phyloP scores from a whole-genome alignment of 1,140 invertebrate species.

The Archegozetes longisetosus region DNA sequence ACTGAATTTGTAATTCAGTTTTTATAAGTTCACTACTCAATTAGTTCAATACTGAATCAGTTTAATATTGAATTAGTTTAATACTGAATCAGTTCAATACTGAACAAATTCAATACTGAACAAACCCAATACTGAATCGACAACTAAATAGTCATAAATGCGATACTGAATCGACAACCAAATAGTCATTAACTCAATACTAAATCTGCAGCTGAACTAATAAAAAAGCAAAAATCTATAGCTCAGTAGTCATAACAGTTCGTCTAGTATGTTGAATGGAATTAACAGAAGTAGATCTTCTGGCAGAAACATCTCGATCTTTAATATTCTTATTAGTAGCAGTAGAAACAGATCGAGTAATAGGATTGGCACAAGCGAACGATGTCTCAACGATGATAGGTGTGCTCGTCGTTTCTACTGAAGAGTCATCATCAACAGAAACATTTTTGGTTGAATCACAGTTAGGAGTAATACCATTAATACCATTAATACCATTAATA shows the following conservation, averaged over 20 bases:
- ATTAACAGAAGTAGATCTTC: conserved; percentile 7
- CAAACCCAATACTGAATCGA: too few species aligned
- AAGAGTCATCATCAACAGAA: background rate
- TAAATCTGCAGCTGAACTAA: too few species aligned
- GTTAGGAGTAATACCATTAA: background rate
- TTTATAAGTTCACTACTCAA: too few species aligned
- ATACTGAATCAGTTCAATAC: too few species aligned
- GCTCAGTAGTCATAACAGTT: conserved; percentile 21
- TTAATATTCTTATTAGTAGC: conserved; percentile 13
- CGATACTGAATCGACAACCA: too few species aligned
- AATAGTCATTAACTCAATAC: too few species aligned
- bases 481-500: background rate
- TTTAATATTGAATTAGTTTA: too few species aligned
- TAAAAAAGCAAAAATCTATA: conserved; percentile 7
- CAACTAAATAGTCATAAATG: too few species aligned
- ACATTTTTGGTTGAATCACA: background rate
- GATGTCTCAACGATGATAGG: conserved; percentile 17
- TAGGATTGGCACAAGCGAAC: conserved; percentile 20
- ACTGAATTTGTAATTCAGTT: too few species aligned
- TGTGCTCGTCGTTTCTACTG: background rate
- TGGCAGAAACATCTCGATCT: conserved; percentile 10
- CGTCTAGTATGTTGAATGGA: conserved; percentile 12
- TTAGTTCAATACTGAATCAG: too few species aligned
- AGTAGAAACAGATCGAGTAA: conserved; percentile 20
- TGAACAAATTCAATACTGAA: too few species aligned